phyloP scores from a whole-genome alignment of 2,797 vertebrate genomes.

The Buphagus erythrorhynchus region DNA sequence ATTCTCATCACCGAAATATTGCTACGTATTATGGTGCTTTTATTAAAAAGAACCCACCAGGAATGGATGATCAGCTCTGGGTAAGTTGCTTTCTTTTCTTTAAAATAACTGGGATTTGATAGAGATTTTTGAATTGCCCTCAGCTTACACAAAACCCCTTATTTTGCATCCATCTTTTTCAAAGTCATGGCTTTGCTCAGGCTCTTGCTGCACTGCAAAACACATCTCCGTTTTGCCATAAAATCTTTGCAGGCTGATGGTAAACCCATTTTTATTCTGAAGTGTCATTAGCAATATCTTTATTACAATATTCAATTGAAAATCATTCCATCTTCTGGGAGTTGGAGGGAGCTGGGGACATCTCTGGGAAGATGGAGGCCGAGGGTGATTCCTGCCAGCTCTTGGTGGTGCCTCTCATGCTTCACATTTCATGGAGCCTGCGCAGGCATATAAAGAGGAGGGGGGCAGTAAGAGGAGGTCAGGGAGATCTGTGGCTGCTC shows the following conservation, averaged over 20 bases:
- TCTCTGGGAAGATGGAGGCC: background rate
- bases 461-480: background rate
- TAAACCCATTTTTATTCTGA: background rate
- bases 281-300: background rate
- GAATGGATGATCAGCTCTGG: conserved; percentile 97
- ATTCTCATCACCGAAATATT: conserved; percentile 97
- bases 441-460: background rate
- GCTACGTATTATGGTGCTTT: conserved; percentile 98
- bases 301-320: background rate
- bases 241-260: background rate
- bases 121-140: background rate
- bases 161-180: background rate
- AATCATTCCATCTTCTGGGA: background rate
- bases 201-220: background rate
- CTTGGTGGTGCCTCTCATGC: rapidly evolving
- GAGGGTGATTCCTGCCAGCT: background rate
- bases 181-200: background rate
- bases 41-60: conserved; percentile 96
- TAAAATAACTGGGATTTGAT: background rate
- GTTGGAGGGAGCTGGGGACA: background rate
- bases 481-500: background rate
- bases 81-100: conserved; percentile 72
- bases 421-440: background rate
- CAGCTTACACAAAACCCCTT: background rate
- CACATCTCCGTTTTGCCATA: background rate